A percentile compares a stretch with the other conserved stretches of the same genome.
These are phyloP conservation scores for Hetaerina americana DNA, from an alignment of 1,140 invertebrate genomes.

Conservation along the genomic window DNA sequence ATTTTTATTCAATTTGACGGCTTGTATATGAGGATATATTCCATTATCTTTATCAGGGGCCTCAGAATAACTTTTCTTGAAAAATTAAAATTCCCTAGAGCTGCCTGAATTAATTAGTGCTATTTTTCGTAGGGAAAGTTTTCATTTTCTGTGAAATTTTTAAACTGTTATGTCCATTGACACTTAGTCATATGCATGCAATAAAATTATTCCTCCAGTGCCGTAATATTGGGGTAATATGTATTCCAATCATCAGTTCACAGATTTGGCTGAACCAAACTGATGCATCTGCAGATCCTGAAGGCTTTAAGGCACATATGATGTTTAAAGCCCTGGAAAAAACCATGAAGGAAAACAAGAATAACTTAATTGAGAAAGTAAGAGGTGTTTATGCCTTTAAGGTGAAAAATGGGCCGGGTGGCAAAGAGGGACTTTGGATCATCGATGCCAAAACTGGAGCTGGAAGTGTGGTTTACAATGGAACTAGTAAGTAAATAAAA, in stretches of 20 bases:
- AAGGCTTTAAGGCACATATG: constrained; percentile 57
- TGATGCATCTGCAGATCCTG: constrained; percentile 21
- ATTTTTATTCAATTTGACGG: too few relatives aligned
- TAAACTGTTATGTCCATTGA: too few relatives aligned
- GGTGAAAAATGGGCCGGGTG: constrained; percentile 60
- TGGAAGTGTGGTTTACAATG: constrained; percentile 67
- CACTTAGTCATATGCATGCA: too few relatives aligned
- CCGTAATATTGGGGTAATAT: too few relatives aligned
- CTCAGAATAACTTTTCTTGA: too few relatives aligned
- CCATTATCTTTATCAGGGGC: too few relatives aligned
- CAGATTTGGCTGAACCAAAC: background rate
- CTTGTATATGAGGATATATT: too few relatives aligned
- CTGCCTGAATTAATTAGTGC: too few relatives aligned
- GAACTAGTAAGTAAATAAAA: constrained; percentile 42
- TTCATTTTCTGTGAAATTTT: too few relatives aligned
- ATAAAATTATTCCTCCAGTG: too few relatives aligned
- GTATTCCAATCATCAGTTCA: background rate
- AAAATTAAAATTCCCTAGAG: too few relatives aligned
- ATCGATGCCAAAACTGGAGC: constrained; percentile 81
- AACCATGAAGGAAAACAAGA: constrained; percentile 67
- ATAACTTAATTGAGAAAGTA: constrained; percentile 69
- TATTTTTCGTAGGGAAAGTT: too few relatives aligned
- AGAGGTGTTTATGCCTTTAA: constrained; percentile 81
- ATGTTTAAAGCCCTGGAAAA: constrained; percentile 68
- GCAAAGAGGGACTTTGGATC: constrained; percentile 71